Evolutionary conservation across 2,888 invertebrate species (phyloP).

Genomic region (Pherbina coryleti): DNA sequence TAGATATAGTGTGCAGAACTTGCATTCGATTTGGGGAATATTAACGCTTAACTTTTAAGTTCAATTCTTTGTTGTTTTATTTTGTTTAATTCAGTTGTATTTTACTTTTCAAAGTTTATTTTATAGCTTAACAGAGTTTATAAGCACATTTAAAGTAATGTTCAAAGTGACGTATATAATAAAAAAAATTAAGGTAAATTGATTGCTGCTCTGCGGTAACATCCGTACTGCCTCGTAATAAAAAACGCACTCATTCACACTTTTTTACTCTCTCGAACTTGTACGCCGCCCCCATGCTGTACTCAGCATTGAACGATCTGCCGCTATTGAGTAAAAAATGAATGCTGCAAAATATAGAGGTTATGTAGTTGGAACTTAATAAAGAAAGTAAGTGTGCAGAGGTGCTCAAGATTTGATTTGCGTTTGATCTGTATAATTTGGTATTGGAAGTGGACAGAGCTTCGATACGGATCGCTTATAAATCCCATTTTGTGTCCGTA

Average conservation of each 20-base stretch:
- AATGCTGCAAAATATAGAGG: neutral
- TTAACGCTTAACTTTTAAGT: too few relatives aligned
- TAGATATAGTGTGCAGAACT: too few relatives aligned
- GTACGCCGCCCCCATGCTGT: neutral
- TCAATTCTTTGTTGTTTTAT: too few relatives aligned
- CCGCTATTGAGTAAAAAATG: neutral
- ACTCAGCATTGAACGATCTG: neutral
- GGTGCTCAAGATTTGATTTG: neutral
- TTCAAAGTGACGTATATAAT: too few relatives aligned
- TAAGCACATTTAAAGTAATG: too few relatives aligned
- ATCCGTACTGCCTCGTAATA: too few relatives aligned
- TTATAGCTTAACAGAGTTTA: too few relatives aligned
- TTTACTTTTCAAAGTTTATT: too few relatives aligned
- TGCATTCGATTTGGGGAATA: too few relatives aligned
- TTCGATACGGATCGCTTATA: conserved; percentile 41
- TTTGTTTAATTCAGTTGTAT: too few relatives aligned
- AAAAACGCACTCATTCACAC: neutral
- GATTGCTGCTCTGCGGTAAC: too few relatives aligned
- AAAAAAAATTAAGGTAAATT: too few relatives aligned
- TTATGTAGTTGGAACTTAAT: neutral
- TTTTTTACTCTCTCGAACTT: neutral
- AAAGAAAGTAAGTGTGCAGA: neutral
- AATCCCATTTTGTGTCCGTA: conserved; percentile 29
- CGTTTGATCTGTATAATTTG: neutral
- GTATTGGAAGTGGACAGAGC: conserved; percentile 31